Percentiles rank a stretch among this genome's conserved stretches.
These are phyloP conservation scores for Scolopax bukidnonensis DNA, from an alignment of 2,797 vertebrate genomes.

Conservation along the genomic window DNA sequence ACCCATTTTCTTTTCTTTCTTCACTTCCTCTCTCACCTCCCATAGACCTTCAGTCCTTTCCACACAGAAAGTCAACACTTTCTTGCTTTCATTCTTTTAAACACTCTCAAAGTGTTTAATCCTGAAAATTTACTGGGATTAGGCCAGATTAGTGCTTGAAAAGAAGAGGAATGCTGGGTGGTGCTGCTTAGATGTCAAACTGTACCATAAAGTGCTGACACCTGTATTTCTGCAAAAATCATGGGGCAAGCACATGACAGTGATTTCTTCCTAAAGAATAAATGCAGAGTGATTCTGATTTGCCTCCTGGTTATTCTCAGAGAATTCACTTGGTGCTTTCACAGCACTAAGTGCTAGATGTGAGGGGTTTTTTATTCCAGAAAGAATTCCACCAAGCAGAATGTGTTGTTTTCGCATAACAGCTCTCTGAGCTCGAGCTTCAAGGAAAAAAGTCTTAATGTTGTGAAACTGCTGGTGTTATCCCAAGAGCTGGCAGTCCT, in stretches of 20 bases:
- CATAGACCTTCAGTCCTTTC: not conserved
- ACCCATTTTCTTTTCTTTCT: not conserved
- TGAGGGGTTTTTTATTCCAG: not conserved
- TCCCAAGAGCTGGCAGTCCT: not conserved
- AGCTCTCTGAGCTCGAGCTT: not conserved
- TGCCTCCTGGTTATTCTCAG: not conserved
- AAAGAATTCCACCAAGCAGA: not conserved
- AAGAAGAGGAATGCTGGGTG: not conserved
- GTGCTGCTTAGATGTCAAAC: not conserved
- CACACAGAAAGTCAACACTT: not conserved
- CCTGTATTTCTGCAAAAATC: not conserved
- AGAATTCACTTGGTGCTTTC: not conserved
- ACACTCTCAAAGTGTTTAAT: not conserved
- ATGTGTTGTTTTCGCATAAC: not conserved
- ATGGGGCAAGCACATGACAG: not conserved
- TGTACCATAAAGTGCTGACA: not conserved
- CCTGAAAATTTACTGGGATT: not conserved
- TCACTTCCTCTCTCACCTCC: not conserved
- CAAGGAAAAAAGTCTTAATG: not conserved
- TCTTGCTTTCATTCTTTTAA: not conserved
- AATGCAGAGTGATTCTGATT: not conserved
- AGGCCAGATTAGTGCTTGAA: not conserved
- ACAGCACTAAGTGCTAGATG: not conserved
- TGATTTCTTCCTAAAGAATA: not conserved
- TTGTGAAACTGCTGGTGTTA: not conserved